Evolutionary conservation across 1,140 invertebrate genomes (phyloP).

Genomic region (Mya arenaria): DNA sequence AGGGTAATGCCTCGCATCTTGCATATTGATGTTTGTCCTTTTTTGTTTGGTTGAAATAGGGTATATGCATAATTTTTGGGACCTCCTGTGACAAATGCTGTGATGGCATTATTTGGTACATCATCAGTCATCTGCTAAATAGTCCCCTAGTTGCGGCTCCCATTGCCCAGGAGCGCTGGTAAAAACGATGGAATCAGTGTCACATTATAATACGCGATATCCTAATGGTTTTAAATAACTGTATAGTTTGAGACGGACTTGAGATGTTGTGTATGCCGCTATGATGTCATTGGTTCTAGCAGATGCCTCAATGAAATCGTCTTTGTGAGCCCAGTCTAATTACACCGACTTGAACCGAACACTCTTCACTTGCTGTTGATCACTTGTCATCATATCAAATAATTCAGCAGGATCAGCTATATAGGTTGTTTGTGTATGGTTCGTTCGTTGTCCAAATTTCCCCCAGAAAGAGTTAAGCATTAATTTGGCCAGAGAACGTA

Average conservation of each 20-base stretch:
- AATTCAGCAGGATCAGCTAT: constrained; percentile 46
- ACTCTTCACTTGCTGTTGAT: constrained; percentile 4
- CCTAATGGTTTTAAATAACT: constrained; percentile 73
- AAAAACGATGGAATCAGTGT: constrained; percentile 79
- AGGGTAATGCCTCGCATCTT: constrained; percentile 45
- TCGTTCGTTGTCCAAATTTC: constrained; percentile 53
- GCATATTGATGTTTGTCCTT: not conserved
- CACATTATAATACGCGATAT: constrained; percentile 76
- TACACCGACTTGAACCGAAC: constrained; percentile 28
- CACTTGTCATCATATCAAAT: constrained; percentile 65
- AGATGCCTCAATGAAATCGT: not conserved
- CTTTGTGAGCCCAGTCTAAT: constrained; percentile 6
- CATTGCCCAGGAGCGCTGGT: constrained; percentile 24
- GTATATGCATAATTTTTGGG: constrained; percentile 50
- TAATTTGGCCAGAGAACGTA: constrained; percentile 55
- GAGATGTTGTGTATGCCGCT: constrained; percentile 77
- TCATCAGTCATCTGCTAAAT: constrained; percentile 28
- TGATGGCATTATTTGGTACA: constrained; percentile 5
- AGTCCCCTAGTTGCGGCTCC: constrained; percentile 11
- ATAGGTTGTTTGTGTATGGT: constrained; percentile 6
- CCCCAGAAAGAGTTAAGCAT: constrained; percentile 41
- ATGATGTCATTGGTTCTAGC: constrained; percentile 72
- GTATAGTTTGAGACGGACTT: constrained; percentile 79
- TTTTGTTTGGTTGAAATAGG: not conserved
- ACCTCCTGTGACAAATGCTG: constrained; percentile 46